Evolutionary conservation across 2,113 vertebrate genomes (phyloP).

Genomic region (Engraulis encrasicolus): DNA sequence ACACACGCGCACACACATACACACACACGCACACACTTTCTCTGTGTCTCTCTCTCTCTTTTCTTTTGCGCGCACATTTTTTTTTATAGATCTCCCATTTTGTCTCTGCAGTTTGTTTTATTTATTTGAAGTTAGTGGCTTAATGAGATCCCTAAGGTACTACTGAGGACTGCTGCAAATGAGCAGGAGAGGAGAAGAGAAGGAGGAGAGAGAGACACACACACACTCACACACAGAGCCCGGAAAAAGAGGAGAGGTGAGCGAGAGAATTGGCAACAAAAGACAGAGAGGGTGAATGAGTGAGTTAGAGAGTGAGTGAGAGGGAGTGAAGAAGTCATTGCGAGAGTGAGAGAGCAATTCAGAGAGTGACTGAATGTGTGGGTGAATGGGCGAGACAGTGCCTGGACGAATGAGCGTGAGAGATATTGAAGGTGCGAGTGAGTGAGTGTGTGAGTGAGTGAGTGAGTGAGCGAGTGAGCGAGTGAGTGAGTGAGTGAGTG

Average conservation of each 20-base stretch:
- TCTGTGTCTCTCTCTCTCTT: background rate
- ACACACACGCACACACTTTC: background rate
- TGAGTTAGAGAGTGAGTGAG: slow-evolving; percentile 46
- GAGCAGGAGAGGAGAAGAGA: slow-evolving; percentile 46
- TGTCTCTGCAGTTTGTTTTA: slow-evolving; percentile 75
- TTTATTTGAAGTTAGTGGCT: slow-evolving; percentile 79
- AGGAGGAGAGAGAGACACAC: background rate
- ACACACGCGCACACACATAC: background rate
- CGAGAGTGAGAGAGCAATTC: slow-evolving; percentile 35
- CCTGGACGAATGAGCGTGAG: slow-evolving; percentile 29
- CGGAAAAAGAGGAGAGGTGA: slow-evolving; percentile 24
- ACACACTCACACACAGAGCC: too few relatives aligned
- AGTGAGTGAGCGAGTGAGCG: slow-evolving; percentile 22
- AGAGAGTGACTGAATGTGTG: slow-evolving; percentile 33
- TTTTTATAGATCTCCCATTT: slow-evolving; percentile 71
- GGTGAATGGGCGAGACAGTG: slow-evolving; percentile 33
- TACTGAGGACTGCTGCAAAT: slow-evolving; percentile 62
- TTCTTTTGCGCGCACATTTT: slow-evolving; percentile 18
- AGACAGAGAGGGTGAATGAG: slow-evolving; percentile 40
- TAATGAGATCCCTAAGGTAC: slow-evolving; percentile 82
- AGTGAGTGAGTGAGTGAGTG: background rate
- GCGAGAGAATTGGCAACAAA: slow-evolving; percentile 20
- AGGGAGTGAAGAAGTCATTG: slow-evolving; percentile 32
- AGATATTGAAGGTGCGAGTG: too few relatives aligned
- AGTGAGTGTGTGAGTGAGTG: slow-evolving; percentile 36